Evolutionary conservation across 2,113 vertebrate species (phyloP), one percentile per base, ranked within the genome.

Genomic region (Malurus cyaneus): DNA sequence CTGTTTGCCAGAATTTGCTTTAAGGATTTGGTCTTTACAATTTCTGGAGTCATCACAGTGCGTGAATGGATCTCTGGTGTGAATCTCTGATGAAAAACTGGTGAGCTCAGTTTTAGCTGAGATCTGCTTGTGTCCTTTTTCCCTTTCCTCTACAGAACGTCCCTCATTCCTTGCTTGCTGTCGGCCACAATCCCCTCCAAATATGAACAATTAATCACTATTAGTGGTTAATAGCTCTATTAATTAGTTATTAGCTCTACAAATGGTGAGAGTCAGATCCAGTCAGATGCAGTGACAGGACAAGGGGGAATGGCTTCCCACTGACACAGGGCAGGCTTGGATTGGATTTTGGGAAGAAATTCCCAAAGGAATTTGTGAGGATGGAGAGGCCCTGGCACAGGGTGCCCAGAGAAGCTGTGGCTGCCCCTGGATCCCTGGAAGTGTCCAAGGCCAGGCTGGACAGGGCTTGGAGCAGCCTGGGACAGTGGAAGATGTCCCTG

Each of bases 391-490:
- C 19, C 65, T 42, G 65, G 34, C 19, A 70, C n/a, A 70, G 28
- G 28, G 10, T 69, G 8, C 15, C 29, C 74, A 79, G 56, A 54
- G 65, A 2, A 71, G 42, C 18, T 65, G 59, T 57, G 76, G 31
- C 36, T 88, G 66, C 21, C 12, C 20, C 57, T 65, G 86, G 21
- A 4, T 18, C 12, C 20, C 57, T 65, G 86, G 21, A 4, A 44
- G 12, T 73, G 67, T 2, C 23, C 59, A 57, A 52, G 36, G 34
- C 21, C 76, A 88, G 42, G 36, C 0, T 59, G 59, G 86, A 80
- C 0, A 0, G 34, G 21, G 34, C 17, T 64, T 64, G 50, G 59
- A 72, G 14, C 7, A 4, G 0, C 17, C 11, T 65, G 50, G 26
- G 17, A 0, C 1, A 1, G 25, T 36, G 59, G 42, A 2, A 88